Percentiles rank a stretch among this genome's conserved stretches.
Conservation (phyloP, 2,113 vertebrate species). For the Datnioides undecimradiatus region DNA sequence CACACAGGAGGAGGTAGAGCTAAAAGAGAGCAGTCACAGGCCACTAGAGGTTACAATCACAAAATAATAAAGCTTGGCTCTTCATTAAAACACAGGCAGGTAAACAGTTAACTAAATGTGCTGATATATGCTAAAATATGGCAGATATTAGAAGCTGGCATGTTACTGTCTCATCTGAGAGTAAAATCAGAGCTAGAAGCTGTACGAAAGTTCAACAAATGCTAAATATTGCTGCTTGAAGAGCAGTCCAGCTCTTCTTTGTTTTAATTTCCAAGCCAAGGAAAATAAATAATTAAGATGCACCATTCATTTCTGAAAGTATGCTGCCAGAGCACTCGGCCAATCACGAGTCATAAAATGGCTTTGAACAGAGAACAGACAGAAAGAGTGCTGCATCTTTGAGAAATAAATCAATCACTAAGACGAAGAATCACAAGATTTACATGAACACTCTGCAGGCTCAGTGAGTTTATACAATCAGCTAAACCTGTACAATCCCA, state of each 20-base stretch:
- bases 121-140: neutral
- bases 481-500: slow-evolving; percentile 35
- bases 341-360: slow-evolving; percentile 27
- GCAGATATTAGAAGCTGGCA: neutral
- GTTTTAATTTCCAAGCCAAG: slow-evolving; percentile 61
- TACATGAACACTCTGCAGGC: slow-evolving; percentile 36
- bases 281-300: slow-evolving; percentile 48
- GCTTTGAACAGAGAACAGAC: neutral
- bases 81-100: slow-evolving; percentile 63
- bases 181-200: neutral
- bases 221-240: slow-evolving; percentile 40
- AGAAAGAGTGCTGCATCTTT: slow-evolving; percentile 68
- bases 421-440: slow-evolving; percentile 46
- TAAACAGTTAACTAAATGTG: neutral
- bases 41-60: slow-evolving; percentile 59
- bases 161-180: neutral
- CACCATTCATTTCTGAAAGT: slow-evolving; percentile 50
- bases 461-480: slow-evolving; percentile 44
- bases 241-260: slow-evolving; percentile 35
- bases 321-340: slow-evolving; percentile 17
- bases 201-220: neutral
- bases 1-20: slow-evolving; percentile 65
- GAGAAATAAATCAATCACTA: slow-evolving; percentile 37
- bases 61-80: slow-evolving; percentile 50
- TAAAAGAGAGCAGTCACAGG: slow-evolving; percentile 61